Percentiles rank a stretch among this genome's conserved stretches.
These are phyloP conservation scores for Gallinago solitaria DNA, from an alignment of 2,797 vertebrate genomes.

Conservation along the genomic window DNA sequence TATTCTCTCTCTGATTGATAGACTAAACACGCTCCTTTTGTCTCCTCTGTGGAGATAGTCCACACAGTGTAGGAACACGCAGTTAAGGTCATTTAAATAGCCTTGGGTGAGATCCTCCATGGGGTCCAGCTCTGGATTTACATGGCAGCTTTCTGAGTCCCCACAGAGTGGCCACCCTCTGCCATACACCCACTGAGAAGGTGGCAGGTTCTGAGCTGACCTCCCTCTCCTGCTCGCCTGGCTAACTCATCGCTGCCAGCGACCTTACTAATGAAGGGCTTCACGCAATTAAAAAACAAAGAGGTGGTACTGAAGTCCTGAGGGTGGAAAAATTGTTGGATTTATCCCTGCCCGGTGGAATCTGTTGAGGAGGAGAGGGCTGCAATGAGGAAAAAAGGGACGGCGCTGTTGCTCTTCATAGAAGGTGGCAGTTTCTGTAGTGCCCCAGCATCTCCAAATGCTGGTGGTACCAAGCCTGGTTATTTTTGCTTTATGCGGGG, in stretches of 20 bases:
- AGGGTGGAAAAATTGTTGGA: background rate
- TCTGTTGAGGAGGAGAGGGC: background rate
- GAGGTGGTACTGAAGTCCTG: background rate
- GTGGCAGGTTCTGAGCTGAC: background rate
- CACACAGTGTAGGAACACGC: fast-evolving
- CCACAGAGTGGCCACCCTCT: fast-evolving
- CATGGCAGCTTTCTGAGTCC: fast-evolving
- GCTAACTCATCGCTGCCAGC: background rate
- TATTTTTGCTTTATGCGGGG: background rate
- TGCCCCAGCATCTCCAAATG: background rate
- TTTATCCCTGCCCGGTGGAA: background rate
- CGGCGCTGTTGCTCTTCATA: fast-evolving
- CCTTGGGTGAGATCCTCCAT: background rate
- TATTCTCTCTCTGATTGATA: background rate
- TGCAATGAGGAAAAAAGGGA: background rate
- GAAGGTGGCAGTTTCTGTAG: background rate
- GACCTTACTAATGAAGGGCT: background rate
- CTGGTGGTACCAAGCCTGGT: background rate
- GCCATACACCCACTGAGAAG: fast-evolving
- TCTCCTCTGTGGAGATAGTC: background rate
- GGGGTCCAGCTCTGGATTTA: background rate
- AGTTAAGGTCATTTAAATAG: background rate
- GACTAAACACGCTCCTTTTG: background rate
- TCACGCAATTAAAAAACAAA: background rate
- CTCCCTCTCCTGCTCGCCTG: background rate